These are phyloP conservation scores for Pelecanus crispus DNA, from an alignment of 2,113 vertebrate genomes.

Conservation along the genomic window DNA sequence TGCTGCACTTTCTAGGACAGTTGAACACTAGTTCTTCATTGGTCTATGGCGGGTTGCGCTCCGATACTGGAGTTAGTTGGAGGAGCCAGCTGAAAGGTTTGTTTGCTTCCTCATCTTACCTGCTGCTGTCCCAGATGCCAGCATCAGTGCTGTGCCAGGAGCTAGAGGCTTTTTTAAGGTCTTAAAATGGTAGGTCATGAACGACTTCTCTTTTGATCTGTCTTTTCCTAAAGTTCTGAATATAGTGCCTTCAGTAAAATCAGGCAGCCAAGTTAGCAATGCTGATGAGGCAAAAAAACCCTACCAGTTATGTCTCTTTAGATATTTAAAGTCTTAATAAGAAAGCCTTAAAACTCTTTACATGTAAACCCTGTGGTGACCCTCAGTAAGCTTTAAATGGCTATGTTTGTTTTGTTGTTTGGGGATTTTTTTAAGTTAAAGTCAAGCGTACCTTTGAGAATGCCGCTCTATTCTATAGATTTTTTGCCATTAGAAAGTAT, in stretches of 20 bases:
- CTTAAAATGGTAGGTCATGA: neutral
- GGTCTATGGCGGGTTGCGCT: neutral
- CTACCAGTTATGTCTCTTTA: neutral
- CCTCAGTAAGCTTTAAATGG: neutral
- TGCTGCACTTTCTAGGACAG: neutral
- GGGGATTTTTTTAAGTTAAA: neutral
- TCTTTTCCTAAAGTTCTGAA: neutral
- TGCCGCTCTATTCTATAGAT: neutral
- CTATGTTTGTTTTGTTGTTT: neutral
- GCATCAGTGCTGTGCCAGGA: neutral
- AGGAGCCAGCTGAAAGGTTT: neutral
- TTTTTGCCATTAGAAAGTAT: neutral
- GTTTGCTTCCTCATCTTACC: neutral
- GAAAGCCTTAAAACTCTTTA: neutral
- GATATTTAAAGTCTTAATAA: neutral
- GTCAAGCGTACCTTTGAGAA: neutral
- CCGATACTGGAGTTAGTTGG: neutral
- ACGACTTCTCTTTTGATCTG: neutral
- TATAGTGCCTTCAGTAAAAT: neutral
- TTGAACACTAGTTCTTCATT: neutral
- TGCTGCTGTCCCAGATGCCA: neutral
- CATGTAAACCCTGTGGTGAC: neutral
- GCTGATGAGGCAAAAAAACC: neutral
- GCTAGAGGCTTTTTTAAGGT: neutral
- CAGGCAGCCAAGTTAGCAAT: fast-evolving